Percentiles rank a stretch among this genome's conserved stretches.
Conservation (phyloP, 2,113 vertebrate species). For the Hippocampus zosterae region DNA sequence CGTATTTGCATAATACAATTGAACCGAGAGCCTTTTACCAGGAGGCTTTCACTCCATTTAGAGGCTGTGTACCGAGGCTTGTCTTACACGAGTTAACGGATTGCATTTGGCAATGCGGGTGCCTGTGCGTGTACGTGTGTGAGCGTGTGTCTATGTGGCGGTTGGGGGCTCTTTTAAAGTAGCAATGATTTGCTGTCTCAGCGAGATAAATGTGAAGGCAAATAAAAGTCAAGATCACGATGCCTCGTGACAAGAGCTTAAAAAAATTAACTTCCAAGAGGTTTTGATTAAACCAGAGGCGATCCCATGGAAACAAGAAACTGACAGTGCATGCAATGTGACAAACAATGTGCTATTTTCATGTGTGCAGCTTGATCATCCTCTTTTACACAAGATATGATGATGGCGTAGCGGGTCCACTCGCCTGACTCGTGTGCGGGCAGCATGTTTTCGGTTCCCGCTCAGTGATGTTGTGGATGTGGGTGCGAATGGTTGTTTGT, state of each 20-base stretch:
- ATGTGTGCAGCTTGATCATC: too few species aligned
- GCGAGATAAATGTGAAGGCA: slow-evolving; percentile 35
- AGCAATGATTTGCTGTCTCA: slow-evolving; percentile 46
- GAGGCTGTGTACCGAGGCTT: slow-evolving; percentile 37
- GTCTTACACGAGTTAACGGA: slow-evolving; percentile 44
- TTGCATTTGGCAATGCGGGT: slow-evolving; percentile 32
- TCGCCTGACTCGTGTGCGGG: too few species aligned
- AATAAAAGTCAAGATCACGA: slow-evolving; percentile 41
- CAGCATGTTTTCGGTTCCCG: too few species aligned
- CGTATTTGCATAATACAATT: slow-evolving; percentile 12
- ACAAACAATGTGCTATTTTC: too few species aligned
- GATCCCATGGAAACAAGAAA: too few species aligned
- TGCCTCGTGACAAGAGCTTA: slow-evolving; percentile 43
- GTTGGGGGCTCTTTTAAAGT: slow-evolving; percentile 43
- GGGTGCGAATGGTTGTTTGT: too few species aligned
- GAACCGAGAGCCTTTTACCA: slow-evolving; percentile 20
- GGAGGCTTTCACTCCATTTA: slow-evolving; percentile 44
- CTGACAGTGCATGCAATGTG: too few species aligned
- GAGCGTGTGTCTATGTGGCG: not conserved
- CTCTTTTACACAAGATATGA: too few species aligned
- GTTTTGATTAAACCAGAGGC: not conserved
- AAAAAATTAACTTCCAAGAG: slow-evolving; percentile 41
- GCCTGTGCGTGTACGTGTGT: not conserved
- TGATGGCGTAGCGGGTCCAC: too few species aligned
- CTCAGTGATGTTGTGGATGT: too few species aligned